Conservation (phyloP, 2,113 vertebrate genomes). For the Dipodomys ordii region DNA sequence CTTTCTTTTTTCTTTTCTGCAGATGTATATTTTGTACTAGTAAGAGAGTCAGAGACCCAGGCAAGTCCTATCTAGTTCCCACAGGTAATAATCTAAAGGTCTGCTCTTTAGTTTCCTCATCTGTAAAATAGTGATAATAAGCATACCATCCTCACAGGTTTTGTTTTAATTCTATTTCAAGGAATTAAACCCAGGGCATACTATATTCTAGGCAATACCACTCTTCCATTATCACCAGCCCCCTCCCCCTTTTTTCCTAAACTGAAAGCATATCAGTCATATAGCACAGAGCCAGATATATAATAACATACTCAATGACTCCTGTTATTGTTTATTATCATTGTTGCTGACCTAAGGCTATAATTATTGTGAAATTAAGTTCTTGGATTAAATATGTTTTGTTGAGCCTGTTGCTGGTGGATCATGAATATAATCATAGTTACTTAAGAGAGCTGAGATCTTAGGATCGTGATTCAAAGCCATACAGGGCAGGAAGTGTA, state of each 20-base stretch:
- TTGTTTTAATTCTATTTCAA: neutral
- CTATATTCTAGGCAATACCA: no score
- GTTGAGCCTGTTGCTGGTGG: neutral
- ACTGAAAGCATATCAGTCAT: neutral
- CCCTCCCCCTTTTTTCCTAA: no score
- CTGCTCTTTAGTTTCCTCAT: slow-evolving; percentile 15
- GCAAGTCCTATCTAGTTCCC: neutral
- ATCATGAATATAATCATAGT: no score
- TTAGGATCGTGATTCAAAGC: no score
- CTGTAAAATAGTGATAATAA: slow-evolving; percentile 24
- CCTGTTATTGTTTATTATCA: neutral
- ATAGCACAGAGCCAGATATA: neutral
- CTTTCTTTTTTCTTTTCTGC: slow-evolving; percentile 3
- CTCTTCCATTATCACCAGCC: neutral
- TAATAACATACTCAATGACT: neutral
- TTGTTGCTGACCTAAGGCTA: neutral
- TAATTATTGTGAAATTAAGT: slow-evolving; percentile 49
- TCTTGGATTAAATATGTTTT: slow-evolving; percentile 41
- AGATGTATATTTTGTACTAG: neutral
- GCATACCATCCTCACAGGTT: neutral
- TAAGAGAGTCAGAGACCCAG: neutral
- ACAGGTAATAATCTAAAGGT: slow-evolving; percentile 8
- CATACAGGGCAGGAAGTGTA: no score
- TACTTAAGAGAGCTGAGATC: no score
- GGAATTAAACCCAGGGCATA: neutral